A percentile compares a stretch with the other conserved stretches of the same genome.
phyloP scores from a whole-genome alignment of 1,140 invertebrate species.

The Archegozetes longisetosus region DNA sequence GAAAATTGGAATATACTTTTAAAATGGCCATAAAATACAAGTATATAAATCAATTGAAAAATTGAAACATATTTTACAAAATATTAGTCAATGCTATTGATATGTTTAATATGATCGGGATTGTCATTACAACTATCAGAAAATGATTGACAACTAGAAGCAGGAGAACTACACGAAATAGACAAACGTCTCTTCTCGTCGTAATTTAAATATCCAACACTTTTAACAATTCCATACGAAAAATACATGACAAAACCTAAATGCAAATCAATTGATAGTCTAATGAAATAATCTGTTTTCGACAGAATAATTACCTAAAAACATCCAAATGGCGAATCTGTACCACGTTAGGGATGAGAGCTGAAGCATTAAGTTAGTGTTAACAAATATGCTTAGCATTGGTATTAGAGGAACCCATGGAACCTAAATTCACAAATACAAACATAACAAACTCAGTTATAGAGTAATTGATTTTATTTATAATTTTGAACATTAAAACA shows the following conservation, averaged over 20 bases:
- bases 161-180: too few species aligned
- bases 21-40: too few species aligned
- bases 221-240: constrained; percentile 6
- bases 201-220: constrained; percentile 7
- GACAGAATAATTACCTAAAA: too few species aligned
- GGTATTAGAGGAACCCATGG: constrained; percentile 70
- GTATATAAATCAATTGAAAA: too few species aligned
- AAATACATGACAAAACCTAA: constrained; percentile 10
- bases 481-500: constrained; percentile 5
- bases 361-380: constrained; percentile 72
- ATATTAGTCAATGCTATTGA: too few species aligned
- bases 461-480: background rate
- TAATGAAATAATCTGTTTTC: too few species aligned
- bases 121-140: too few species aligned
- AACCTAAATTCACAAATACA: constrained; percentile 37
- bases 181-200: constrained; percentile 1
- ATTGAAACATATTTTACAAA: too few species aligned
- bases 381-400: constrained; percentile 61
- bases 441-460: background rate
- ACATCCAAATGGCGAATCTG: constrained; percentile 67
- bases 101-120: too few species aligned
- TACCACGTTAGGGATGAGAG: constrained; percentile 65
- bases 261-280: too few species aligned
- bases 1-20: too few species aligned
- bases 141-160: too few species aligned